Conservation (phyloP, 2,113 vertebrate genomes). For the Chroicocephalus ridibundus region DNA sequence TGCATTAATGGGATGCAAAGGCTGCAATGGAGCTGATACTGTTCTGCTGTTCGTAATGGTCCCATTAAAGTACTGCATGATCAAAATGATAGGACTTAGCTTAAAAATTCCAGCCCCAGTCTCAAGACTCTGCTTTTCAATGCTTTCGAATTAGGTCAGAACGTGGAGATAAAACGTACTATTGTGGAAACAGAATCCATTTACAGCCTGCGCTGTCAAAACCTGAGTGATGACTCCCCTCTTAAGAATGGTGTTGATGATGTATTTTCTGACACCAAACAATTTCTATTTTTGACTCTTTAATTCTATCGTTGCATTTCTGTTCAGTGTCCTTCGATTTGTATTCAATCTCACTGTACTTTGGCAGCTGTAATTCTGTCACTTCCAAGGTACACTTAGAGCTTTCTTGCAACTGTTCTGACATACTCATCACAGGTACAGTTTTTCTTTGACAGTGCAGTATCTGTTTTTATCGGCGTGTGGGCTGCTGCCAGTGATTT, state of each 20-base stretch:
- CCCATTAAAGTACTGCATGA: not conserved
- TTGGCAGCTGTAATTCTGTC: slow-evolving; percentile 14
- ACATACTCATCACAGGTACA: not conserved
- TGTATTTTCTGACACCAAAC: not conserved
- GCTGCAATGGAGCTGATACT: not conserved
- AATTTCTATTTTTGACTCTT: slow-evolving; percentile 24
- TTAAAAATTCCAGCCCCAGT: not conserved
- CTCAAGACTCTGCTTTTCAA: not conserved
- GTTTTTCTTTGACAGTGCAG: not conserved
- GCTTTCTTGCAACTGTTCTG: not conserved
- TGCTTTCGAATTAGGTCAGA: not conserved
- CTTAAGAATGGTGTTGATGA: not conserved
- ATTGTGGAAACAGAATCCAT: slow-evolving; percentile 5
- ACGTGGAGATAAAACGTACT: not conserved
- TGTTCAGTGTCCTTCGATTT: not conserved
- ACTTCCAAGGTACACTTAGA: not conserved
- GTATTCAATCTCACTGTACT: not conserved
- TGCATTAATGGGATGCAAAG: not conserved
- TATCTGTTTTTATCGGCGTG: slow-evolving; percentile 6
- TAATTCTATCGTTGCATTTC: not conserved
- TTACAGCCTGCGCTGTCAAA: slow-evolving; percentile 22
- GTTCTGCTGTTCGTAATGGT: not conserved
- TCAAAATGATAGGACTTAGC: not conserved
- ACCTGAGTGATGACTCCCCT: not conserved
- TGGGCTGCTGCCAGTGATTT: slow-evolving; percentile 42